Evolutionary conservation across 2,113 vertebrate species (phyloP).

Genomic region (Grus americana): DNA sequence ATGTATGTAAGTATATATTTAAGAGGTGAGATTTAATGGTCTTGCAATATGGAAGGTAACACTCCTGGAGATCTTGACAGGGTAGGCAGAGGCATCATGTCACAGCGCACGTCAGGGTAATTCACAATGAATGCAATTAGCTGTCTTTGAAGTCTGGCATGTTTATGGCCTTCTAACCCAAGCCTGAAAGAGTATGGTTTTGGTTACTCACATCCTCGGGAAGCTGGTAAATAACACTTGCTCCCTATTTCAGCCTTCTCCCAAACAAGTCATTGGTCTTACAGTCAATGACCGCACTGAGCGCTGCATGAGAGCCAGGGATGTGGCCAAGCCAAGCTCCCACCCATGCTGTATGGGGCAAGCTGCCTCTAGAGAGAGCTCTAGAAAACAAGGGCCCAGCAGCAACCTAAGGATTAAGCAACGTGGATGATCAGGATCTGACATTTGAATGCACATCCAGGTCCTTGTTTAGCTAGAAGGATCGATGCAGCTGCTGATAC

Average conservation of each 20-base stretch:
- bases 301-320: background rate
- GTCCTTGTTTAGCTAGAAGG: background rate
- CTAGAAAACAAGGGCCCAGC: background rate
- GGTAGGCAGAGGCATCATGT: background rate
- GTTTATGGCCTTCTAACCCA: background rate
- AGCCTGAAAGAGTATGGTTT: background rate
- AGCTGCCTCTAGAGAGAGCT: background rate
- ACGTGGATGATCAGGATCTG: background rate
- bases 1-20: background rate
- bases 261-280: background rate
- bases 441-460: background rate
- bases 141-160: background rate
- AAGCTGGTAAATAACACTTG: background rate
- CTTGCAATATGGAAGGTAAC: background rate
- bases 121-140: background rate
- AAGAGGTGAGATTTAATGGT: background rate
- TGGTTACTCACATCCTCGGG: background rate
- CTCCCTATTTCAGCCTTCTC: background rate
- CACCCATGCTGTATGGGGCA: too few species aligned
- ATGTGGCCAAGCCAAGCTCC: background rate
- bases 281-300: background rate
- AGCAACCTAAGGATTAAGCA: background rate
- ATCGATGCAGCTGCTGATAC: background rate
- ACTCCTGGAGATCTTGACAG: background rate
- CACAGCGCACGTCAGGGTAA: background rate